These are phyloP conservation scores for Propithecus perrieri DNA, from an alignment of 2,797 vertebrate genomes.

Conservation along the genomic window DNA sequence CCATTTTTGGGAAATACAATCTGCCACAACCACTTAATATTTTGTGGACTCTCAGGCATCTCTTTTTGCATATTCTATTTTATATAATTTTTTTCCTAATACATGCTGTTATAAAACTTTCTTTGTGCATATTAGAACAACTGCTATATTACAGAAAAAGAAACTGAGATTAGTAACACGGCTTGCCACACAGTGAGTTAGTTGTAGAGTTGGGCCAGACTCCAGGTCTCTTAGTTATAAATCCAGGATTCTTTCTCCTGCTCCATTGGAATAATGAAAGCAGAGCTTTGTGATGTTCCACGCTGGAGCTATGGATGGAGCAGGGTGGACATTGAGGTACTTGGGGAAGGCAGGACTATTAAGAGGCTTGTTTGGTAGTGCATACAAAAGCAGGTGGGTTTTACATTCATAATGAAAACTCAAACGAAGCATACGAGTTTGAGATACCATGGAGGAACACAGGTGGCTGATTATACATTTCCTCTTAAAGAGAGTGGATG, in stretches of 20 bases:
- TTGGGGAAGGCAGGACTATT: background rate
- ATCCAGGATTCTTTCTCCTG: background rate
- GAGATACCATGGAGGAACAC: background rate
- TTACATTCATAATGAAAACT: background rate
- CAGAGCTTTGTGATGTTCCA: background rate
- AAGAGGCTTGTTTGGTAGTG: background rate
- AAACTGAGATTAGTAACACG: background rate
- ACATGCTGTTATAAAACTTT: background rate
- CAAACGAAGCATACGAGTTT: background rate
- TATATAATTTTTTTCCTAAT: background rate
- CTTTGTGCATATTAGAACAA: background rate
- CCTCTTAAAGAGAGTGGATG: background rate
- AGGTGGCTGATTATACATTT: background rate
- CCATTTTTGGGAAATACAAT: background rate
- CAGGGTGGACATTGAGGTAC: background rate
- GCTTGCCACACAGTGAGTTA: background rate
- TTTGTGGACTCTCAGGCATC: background rate
- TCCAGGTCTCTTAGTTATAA: background rate
- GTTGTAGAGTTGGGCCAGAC: background rate
- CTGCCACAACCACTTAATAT: background rate
- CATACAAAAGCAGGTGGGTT: background rate
- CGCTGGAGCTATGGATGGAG: background rate
- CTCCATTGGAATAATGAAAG: background rate
- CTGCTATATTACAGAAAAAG: background rate
- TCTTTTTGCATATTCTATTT: background rate